Evolutionary conservation across 2,888 invertebrate species (phyloP), one percentile per base, ranked within the genome.

Genomic region (Drosophila leonis): DNA sequence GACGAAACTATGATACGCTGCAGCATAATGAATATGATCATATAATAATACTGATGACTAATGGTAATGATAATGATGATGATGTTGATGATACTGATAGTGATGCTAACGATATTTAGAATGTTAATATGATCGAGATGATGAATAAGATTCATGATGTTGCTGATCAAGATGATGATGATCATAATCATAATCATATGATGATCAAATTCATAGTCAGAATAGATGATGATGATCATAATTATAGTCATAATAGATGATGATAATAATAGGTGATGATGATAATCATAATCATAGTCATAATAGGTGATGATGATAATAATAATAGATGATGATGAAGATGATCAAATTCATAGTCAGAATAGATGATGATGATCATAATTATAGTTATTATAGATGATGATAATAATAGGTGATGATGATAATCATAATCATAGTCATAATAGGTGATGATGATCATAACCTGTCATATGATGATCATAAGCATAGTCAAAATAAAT

Each of bases 1-100:
- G n/a, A 6, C 39, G 46, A 54, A 46, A 15, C 18, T 13, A 9
- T 20, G 20, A 60, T 60, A 48, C 46, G 12, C 44, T 44, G 20
- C 18, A 20, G 18, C 10, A 13, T 13, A 12, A 12, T 1, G 12
- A 33, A 33, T 33, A 33, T 24, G 41, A 10, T 4, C 10, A 4
- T 4, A 18, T 18, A 10, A 5, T 10, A 10, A 10, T 31, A 31
- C 15, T 37, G n/a, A 39, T 39, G 31, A 37, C 2, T 39, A 8
- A 39, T 39, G 39, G n/a, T n/a, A 9, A 39, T 39, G n/a, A n/a
- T n/a, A n/a, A n/a, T n/a, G n/a, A n/a, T n/a, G n/a, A n/a, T n/a
- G n/a, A n/a, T n/a, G n/a, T n/a, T n/a, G n/a, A n/a, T 10, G 33
- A 10, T 33, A 33, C 4, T 4, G 33, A 33, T 2, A 33, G 33